phyloP scores from a whole-genome alignment of 2,113 vertebrate genomes.

The Callospermophilus lateralis region DNA sequence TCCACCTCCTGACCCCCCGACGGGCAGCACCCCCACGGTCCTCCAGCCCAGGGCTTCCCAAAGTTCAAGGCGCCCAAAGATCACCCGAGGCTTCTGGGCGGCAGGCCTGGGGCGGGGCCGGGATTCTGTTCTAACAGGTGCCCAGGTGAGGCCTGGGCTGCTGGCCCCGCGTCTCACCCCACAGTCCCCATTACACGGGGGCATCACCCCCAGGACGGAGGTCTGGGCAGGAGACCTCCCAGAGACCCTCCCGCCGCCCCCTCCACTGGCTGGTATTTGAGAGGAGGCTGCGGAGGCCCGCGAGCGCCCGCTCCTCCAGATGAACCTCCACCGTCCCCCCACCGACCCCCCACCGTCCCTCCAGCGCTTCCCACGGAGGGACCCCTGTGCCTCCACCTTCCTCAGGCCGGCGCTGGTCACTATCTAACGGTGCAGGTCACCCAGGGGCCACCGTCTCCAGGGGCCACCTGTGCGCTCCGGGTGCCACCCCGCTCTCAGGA shows the following conservation, averaged over 20 bases:
- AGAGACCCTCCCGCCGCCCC: too few relatives aligned
- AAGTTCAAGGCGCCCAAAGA: too few relatives aligned
- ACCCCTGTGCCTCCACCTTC: neutral
- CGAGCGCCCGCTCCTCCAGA: neutral
- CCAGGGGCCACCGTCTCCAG: accelerated
- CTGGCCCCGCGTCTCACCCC: neutral
- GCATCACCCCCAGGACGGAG: neutral
- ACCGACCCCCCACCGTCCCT: too few relatives aligned
- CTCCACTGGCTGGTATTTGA: too few relatives aligned
- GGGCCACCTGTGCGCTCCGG: neutral
- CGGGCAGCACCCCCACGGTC: too few relatives aligned
- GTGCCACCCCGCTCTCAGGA: accelerated
- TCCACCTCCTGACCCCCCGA: neutral
- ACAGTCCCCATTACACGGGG: neutral
- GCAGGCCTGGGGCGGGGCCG: neutral
- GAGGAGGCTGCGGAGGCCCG: neutral
- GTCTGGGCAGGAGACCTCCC: accelerated
- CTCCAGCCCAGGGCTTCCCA: too few relatives aligned
- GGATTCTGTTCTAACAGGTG: neutral
- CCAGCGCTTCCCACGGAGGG: neutral
- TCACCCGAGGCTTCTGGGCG: accelerated
- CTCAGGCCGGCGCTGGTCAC: accelerated
- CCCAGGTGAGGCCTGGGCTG: neutral
- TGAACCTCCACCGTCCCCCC: accelerated
- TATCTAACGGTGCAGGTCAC: accelerated